Evolutionary conservation across 2,113 vertebrate species (phyloP).

Genomic region (Crotophaga sulcirostris): DNA sequence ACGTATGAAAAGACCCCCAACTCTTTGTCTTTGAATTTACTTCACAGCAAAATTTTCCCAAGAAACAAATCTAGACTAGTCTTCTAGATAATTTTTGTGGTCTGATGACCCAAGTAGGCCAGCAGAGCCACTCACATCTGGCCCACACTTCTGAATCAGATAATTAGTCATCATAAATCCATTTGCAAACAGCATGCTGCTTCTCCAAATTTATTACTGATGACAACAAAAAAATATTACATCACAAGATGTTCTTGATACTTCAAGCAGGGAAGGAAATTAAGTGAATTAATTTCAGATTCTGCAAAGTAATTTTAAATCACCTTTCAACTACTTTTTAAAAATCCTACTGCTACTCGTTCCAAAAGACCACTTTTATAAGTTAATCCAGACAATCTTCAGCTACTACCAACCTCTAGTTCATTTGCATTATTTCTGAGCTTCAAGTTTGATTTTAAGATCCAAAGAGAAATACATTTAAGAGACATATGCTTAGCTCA

Average conservation of each 20-base stretch:
- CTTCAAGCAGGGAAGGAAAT: conserved; percentile 12
- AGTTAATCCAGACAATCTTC: not conserved
- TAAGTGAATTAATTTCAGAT: not conserved
- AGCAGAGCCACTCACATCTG: not conserved
- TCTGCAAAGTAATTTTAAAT: not conserved
- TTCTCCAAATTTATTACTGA: not conserved
- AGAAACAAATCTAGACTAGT: not conserved
- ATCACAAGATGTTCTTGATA: not conserved
- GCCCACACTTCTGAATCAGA: not conserved
- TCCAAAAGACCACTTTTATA: not conserved
- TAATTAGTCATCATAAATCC: not conserved
- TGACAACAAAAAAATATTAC: not conserved
- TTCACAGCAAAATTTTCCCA: not conserved
- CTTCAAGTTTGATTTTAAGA: not conserved
- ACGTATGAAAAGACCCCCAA: not conserved
- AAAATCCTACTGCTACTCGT: not conserved
- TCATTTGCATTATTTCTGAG: not conserved
- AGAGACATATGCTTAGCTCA: not conserved
- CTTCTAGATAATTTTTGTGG: not conserved
- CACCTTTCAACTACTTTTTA: not conserved
- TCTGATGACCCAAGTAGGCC: not conserved
- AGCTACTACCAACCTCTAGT: not conserved
- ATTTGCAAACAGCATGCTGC: not conserved
- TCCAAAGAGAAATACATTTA: not conserved
- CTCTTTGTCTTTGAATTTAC: not conserved